A percentile compares a stretch with the other conserved stretches of the same genome.
Conservation (phyloP, 2,113 vertebrate species). For the Rhynchomys soricoides region DNA sequence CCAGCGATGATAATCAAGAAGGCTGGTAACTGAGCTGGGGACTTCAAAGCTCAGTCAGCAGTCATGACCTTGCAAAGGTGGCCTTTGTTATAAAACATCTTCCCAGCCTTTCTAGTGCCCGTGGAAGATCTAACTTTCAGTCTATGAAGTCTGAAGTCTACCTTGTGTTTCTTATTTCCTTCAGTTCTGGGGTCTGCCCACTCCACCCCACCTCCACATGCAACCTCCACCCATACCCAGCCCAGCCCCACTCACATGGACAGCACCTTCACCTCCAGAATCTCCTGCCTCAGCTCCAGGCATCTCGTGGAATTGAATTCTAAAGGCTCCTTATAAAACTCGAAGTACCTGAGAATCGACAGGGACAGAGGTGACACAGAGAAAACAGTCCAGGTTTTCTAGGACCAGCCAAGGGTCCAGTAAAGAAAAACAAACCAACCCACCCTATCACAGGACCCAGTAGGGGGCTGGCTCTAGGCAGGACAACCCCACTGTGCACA, state of each 20-base stretch:
- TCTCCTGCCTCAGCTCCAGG: constrained; percentile 95
- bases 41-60: neutral
- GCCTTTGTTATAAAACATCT: neutral
- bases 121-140: neutral
- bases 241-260: constrained; percentile 93
- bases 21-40: neutral
- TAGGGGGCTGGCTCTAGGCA: neutral
- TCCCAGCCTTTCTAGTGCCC: neutral
- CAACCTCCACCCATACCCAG: neutral
- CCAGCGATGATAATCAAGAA: neutral
- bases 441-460: neutral
- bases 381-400: neutral
- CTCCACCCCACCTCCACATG: neutral
- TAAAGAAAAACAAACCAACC: neutral
- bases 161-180: neutral
- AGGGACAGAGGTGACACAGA: constrained; percentile 51
- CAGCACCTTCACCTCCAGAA: constrained; percentile 96
- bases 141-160: neutral
- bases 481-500: too few relatives aligned
- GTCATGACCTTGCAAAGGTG: constrained; percentile 27
- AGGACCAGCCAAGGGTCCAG: too few relatives aligned
- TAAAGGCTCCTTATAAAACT: constrained; percentile 93
- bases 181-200: fast-evolving
- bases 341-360: constrained; percentile 92
- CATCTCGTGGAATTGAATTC: constrained; percentile 97